A percentile compares a stretch with the other conserved stretches of the same genome.
phyloP scores from a whole-genome alignment of 1,140 invertebrate species.

The Campoletis sonorensis region DNA sequence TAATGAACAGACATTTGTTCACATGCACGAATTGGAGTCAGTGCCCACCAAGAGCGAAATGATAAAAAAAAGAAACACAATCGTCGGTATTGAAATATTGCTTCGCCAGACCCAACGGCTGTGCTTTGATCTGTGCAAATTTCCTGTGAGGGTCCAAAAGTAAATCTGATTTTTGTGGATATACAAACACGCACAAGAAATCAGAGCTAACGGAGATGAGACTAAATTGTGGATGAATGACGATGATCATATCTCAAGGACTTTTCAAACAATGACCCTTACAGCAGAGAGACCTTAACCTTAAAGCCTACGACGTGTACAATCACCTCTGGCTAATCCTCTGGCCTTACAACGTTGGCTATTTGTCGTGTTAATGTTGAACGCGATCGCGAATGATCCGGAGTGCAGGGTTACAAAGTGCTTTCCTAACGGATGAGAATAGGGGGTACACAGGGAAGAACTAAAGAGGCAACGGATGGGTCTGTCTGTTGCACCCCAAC shows the following conservation, averaged over 20 bases:
- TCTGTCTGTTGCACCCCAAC: conserved; percentile 21
- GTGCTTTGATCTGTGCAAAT: neutral
- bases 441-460: neutral
- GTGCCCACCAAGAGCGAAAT: no score
- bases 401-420: neutral
- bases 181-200: neutral
- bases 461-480: conserved; percentile 58
- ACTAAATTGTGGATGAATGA: neutral
- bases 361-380: conserved; percentile 65
- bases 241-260: neutral
- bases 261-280: neutral
- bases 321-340: conserved; percentile 52
- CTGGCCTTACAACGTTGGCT: conserved; percentile 59
- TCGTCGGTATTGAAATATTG: neutral
- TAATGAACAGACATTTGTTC: no score
- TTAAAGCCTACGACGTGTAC: conserved; percentile 2
- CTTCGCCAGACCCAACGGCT: neutral
- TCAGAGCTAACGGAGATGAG: neutral
- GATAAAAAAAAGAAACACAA: neutral
- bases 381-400: conserved; percentile 51
- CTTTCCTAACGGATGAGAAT: conserved; percentile 20
- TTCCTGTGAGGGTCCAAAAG: neutral
- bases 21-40: no score
- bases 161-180: neutral
- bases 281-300: neutral